phyloP scores from a whole-genome alignment of 2,113 vertebrate species.

The Bothrops jararaca region DNA sequence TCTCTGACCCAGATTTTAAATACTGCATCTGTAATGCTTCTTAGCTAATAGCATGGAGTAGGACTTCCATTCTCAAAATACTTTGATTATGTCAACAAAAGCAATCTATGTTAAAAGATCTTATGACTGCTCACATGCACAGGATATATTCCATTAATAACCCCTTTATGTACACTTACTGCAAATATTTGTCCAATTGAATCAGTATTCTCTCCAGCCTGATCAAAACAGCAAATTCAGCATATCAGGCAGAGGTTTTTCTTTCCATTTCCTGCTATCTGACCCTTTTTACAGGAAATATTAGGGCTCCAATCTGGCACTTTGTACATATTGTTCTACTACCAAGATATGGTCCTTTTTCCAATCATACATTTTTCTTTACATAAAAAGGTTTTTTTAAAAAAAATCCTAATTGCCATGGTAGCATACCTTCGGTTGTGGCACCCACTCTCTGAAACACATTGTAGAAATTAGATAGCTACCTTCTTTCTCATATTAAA shows the following conservation, averaged over 20 bases:
- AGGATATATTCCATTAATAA: background rate
- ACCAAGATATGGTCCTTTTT: background rate
- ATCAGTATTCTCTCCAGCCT: background rate
- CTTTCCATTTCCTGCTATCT: background rate
- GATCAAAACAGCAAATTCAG: background rate
- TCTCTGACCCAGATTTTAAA: slow-evolving; percentile 28
- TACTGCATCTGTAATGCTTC: background rate
- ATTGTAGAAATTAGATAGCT: background rate
- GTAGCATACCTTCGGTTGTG: background rate
- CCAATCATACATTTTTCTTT: background rate
- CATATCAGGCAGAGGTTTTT: background rate
- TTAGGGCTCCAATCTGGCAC: background rate
- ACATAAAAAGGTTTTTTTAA: background rate
- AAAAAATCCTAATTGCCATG: background rate
- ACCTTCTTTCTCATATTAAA: background rate
- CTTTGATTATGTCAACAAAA: background rate
- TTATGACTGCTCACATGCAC: background rate
- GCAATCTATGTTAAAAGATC: background rate
- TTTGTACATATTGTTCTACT: background rate
- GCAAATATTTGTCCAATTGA: background rate
- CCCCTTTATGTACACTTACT: background rate
- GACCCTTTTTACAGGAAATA: background rate
- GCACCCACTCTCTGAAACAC: background rate
- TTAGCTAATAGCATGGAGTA: background rate
- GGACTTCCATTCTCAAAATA: background rate